phyloP scores from a whole-genome alignment of 2,113 vertebrate genomes.

The Halichoerus grypus region DNA sequence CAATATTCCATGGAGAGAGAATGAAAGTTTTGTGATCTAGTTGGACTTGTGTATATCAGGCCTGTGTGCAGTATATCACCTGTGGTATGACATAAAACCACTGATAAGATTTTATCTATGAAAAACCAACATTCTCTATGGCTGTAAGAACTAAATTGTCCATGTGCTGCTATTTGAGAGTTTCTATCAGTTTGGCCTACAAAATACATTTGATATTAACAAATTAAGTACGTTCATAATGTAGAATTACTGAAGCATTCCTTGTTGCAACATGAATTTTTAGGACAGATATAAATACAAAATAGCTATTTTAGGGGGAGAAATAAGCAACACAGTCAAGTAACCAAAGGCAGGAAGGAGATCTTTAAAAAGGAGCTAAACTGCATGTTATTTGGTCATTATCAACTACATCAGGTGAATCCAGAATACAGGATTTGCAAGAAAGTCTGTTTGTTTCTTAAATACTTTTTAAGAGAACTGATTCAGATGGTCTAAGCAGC shows the following conservation, averaged over 20 bases:
- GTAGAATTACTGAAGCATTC: not conserved
- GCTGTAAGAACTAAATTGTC: not conserved
- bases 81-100: not conserved
- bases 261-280: not conserved
- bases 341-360: not conserved
- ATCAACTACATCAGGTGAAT: not conserved
- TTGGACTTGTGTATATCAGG: not conserved
- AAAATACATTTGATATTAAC: not conserved
- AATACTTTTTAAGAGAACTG: not conserved
- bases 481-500: not conserved
- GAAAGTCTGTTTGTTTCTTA: not conserved
- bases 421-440: not conserved
- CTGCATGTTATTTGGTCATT: not conserved
- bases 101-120: not conserved
- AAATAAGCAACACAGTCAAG: not conserved
- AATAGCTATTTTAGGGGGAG: not conserved
- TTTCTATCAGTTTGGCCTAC: not conserved
- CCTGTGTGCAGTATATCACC: not conserved
- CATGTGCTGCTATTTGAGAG: not conserved
- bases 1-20: not conserved
- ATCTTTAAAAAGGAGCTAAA: not conserved
- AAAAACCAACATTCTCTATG: not conserved
- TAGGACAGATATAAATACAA: not conserved
- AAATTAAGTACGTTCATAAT: not conserved
- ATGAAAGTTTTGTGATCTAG: not conserved